Percentiles rank a stretch among this genome's conserved stretches.
Evolutionary conservation across 2,113 vertebrate genomes (phyloP).

Genomic region (Phrynocephalus versicolor): DNA sequence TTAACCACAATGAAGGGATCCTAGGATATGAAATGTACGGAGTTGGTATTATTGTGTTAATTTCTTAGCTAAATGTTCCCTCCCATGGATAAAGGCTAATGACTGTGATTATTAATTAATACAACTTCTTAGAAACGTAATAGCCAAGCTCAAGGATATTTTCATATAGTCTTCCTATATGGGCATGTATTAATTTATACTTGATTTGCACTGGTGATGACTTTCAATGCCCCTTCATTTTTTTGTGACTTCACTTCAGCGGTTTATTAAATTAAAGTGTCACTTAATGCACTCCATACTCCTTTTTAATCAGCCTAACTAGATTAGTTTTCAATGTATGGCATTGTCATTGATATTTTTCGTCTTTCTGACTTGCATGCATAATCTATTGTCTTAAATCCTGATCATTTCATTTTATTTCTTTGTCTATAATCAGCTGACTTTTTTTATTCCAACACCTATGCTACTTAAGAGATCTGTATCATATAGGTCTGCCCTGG

Average conservation of each 20-base stretch:
- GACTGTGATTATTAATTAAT: slow-evolving; percentile 26
- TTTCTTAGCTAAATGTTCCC: slow-evolving; percentile 23
- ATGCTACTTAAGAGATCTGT: neutral
- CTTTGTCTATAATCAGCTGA: neutral
- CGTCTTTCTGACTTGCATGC: neutral
- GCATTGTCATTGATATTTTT: slow-evolving; percentile 17
- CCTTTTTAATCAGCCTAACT: slow-evolving; percentile 21
- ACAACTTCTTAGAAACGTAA: neutral
- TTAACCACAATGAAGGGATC: neutral
- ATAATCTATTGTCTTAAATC: slow-evolving; percentile 18
- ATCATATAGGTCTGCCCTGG: neutral
- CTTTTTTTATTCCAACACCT: neutral
- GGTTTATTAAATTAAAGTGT: slow-evolving; percentile 43
- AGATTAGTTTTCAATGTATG: slow-evolving; percentile 25
- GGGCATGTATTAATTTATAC: slow-evolving; percentile 1
- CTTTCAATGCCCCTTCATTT: slow-evolving; percentile 12
- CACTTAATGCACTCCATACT: slow-evolving; percentile 15
- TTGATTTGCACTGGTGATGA: neutral
- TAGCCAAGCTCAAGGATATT: slow-evolving; percentile 17
- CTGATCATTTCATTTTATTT: slow-evolving; percentile 24
- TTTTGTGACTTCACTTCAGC: slow-evolving; percentile 36
- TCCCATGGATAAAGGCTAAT: neutral
- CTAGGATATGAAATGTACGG: slow-evolving; percentile 11
- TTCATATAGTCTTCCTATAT: slow-evolving; percentile 10
- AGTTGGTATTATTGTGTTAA: slow-evolving; percentile 19